phyloP scores from a whole-genome alignment of 1,140 invertebrate species.

The Papilio polyxenes region DNA sequence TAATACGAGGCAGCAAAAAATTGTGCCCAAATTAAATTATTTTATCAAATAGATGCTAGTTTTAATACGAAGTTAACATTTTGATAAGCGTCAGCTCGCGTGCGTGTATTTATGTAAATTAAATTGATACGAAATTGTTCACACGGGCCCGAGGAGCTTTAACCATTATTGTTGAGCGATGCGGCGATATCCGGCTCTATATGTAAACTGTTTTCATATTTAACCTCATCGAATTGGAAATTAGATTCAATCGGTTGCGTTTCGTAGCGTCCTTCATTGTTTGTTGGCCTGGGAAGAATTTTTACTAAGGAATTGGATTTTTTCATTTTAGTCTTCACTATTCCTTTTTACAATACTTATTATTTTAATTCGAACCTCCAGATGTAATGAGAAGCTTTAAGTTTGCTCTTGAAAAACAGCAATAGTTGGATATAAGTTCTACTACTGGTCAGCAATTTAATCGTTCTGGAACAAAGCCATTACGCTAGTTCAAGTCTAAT shows the following conservation, averaged over 20 bases:
- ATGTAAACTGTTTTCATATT: conserved; percentile 36
- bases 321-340: neutral
- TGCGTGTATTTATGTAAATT: conserved; percentile 30
- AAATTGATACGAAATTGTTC: conserved; percentile 26
- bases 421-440: neutral
- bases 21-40: neutral
- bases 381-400: neutral
- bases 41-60: neutral
- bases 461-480: neutral
- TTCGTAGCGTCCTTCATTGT: conserved; percentile 7
- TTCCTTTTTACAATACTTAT: neutral
- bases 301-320: neutral
- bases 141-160: conserved; percentile 27
- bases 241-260: conserved; percentile 16
- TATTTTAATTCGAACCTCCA: neutral
- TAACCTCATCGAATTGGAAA: conserved; percentile 32
- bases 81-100: conserved; percentile 16
- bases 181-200: conserved; percentile 31
- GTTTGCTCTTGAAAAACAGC: neutral
- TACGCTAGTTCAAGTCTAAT: conserved; percentile 16
- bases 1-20: too few relatives aligned
- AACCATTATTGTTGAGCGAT: conserved; percentile 17
- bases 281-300: neutral
- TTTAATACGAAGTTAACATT: neutral
- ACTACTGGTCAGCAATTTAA: neutral